These are phyloP conservation scores for Ginglymostoma cirratum DNA, from an alignment of 2,113 vertebrate genomes.

Conservation along the genomic window DNA sequence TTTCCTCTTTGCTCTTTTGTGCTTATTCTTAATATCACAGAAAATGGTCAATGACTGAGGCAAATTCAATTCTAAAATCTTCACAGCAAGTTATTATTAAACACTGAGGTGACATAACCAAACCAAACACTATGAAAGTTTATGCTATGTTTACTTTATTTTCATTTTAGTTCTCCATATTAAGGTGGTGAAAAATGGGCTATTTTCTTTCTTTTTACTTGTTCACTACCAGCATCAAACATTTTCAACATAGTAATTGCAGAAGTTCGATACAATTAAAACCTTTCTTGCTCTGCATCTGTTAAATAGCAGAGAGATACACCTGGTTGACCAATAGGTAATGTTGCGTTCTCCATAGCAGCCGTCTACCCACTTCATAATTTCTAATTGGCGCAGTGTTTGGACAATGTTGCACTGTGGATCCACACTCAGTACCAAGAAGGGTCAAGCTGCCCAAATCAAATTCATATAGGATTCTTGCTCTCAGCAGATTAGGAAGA, in stretches of 20 bases:
- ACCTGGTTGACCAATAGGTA: not conserved
- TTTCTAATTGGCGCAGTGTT: not conserved
- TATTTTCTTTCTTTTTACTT: not conserved
- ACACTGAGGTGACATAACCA: not conserved
- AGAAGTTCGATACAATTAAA: not conserved
- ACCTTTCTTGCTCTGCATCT: not conserved
- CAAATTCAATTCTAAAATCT: not conserved
- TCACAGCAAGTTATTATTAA: not conserved
- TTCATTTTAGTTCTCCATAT: not conserved
- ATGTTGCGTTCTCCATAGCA: not conserved
- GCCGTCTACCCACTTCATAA: not conserved
- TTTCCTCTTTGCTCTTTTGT: not conserved
- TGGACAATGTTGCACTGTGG: too few species aligned
- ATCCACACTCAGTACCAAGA: not conserved
- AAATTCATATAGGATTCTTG: not conserved
- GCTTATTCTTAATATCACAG: not conserved
- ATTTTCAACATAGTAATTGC: not conserved
- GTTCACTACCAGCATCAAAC: not conserved
- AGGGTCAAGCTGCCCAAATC: not conserved
- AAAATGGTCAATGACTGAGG: not conserved
- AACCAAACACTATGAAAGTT: not conserved
- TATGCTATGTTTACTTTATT: not conserved
- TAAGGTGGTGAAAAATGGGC: not conserved
- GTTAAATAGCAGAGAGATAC: not conserved
- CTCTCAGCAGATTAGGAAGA: not conserved